Conservation (phyloP, 1,140 invertebrate species). For the Trichoplusia ni region DNA sequence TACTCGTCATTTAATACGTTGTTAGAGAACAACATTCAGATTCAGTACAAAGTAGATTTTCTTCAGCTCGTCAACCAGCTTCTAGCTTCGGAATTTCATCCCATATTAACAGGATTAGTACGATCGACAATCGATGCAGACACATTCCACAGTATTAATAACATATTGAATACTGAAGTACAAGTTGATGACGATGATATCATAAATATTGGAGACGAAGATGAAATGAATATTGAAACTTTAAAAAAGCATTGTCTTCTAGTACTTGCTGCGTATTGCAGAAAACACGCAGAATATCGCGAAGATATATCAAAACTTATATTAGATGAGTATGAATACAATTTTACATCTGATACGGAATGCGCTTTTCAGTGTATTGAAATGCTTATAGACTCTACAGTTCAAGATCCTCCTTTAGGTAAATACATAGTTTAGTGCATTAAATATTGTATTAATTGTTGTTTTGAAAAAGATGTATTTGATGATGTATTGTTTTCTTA, state of each 20-base stretch:
- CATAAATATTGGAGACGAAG: constrained; percentile 49
- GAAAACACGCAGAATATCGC: constrained; percentile 44
- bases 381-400: constrained; percentile 47
- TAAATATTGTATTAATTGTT: background rate
- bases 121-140: constrained; percentile 49
- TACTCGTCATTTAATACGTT: constrained; percentile 38
- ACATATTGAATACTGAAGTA: constrained; percentile 50
- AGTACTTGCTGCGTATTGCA: constrained; percentile 63
- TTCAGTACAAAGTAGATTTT: constrained; percentile 48
- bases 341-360: constrained; percentile 53
- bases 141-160: constrained; percentile 59
- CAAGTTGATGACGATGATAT: constrained; percentile 46
- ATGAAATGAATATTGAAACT: constrained; percentile 46
- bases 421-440: constrained; percentile 34
- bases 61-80: constrained; percentile 50
- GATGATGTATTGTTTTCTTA: background rate
- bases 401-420: constrained; percentile 58
- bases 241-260: constrained; percentile 59
- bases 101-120: constrained; percentile 43
- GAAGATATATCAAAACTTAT: constrained; percentile 62
- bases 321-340: constrained; percentile 59
- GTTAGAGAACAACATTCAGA: constrained; percentile 47
- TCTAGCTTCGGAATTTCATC: constrained; percentile 52
- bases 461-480: background rate
- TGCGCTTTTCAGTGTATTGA: constrained; percentile 58